Evolutionary conservation across 2,888 invertebrate species (phyloP), one percentile per base, ranked within the genome.

Genomic region (Lochmaea capreae): DNA sequence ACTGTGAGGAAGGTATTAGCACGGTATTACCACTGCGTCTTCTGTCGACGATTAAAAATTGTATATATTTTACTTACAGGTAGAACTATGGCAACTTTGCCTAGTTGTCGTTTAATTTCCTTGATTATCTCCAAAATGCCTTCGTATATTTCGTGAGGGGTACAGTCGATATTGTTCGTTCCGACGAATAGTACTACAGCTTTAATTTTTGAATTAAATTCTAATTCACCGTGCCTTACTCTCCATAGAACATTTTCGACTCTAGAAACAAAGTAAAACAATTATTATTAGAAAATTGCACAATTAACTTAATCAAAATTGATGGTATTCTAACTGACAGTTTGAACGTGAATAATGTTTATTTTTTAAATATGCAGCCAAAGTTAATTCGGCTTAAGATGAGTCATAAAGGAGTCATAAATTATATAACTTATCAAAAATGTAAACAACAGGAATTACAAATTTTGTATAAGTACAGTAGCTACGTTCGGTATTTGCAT

Each of bases 171-270:
- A 85, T 93, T 93, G 82, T 93, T 93, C 14, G 93, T 92, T 6
- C 93, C 93, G 22, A 91, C 90, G 78, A 90, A 87, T 14, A 93
- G 81, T 39, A 93, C 91, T 42, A 92, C 88, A 26, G 90, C 91
- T 90, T 93, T 87, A 77, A 93, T 90, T 88, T 92, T 92, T 1
- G 91, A 91, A 78, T 89, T 87, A 79, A 92, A 89, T 76, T 92
- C 91, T 78, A 93, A 84, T 85, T 93, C 93, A 58, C 93, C 93
- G 86, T 93, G 91, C 77, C 88, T 85, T 42, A 93, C 88, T 76
- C 93, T 85, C 93, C 93, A 93, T 12, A 93, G 84, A 6, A 93
- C 89, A 86, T 93, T 88, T 83, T 93, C 91, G 0, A 92, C 92
- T 78, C 87, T 87, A 71, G 68, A 82, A 81, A 57, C 6, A 63